Evolutionary conservation across 2,113 vertebrate genomes (phyloP).

Genomic region (Origma solitaria): DNA sequence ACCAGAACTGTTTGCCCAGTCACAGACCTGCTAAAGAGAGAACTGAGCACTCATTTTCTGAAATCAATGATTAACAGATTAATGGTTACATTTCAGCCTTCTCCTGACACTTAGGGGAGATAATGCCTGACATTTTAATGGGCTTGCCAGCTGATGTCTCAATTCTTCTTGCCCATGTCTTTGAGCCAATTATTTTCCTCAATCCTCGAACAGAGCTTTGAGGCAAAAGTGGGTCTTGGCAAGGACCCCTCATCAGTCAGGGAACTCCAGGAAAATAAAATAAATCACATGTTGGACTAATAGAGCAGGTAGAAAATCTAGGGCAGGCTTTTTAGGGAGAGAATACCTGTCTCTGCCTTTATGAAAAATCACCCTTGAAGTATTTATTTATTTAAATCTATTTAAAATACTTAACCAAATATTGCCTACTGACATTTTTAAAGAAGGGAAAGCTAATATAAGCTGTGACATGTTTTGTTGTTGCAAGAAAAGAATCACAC

Average conservation of each 20-base stretch:
- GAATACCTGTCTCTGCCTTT: conserved; percentile 4
- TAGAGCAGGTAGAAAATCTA: background rate
- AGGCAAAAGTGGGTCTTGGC: background rate
- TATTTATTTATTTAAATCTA: conserved; percentile 53
- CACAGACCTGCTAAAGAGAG: background rate
- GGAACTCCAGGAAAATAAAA: background rate
- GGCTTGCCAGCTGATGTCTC: background rate
- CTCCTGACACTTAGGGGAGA: background rate
- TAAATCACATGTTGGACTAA: background rate
- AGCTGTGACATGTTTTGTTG: background rate
- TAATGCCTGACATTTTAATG: conserved; percentile 16
- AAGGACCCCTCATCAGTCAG: background rate
- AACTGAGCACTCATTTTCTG: background rate
- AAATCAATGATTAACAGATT: background rate
- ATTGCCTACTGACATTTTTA: background rate
- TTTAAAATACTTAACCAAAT: conserved; percentile 53
- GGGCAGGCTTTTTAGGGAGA: background rate
- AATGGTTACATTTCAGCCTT: background rate
- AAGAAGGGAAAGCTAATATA: background rate
- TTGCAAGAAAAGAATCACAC: background rate
- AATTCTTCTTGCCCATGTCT: background rate
- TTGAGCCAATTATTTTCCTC: conserved; percentile 6
- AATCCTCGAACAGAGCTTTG: background rate
- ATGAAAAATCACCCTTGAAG: conserved; percentile 1
- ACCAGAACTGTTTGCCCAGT: background rate